phyloP scores from a whole-genome alignment of 2,888 invertebrate species.

The Epistrophella euchroma region DNA sequence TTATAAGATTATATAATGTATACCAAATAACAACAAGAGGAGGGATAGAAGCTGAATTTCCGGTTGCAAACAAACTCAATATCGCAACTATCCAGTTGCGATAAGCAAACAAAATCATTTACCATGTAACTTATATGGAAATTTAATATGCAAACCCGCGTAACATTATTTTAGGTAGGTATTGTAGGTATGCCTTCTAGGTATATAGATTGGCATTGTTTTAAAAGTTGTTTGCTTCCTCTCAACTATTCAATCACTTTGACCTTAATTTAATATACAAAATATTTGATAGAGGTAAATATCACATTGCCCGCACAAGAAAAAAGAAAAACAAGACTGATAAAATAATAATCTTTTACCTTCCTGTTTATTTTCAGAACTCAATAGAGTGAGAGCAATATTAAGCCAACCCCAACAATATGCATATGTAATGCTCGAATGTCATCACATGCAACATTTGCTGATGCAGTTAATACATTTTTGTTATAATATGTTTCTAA shows the following conservation, averaged over 20 bases:
- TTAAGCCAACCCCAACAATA: not conserved
- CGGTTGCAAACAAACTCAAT: no score
- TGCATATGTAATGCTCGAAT: not conserved
- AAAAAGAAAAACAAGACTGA: not conserved
- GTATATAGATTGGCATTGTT: not conserved
- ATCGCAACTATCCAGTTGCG: no score
- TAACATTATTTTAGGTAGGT: not conserved
- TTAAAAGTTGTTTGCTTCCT: not conserved
- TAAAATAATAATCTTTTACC: conserved; percentile 25
- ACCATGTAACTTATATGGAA: not conserved
- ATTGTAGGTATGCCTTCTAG: no score
- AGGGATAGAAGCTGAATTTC: no score
- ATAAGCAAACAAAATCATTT: no score
- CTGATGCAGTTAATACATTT: not conserved
- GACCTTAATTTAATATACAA: conserved; percentile 16
- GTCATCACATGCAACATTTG: not conserved
- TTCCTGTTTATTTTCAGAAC: conserved; percentile 20
- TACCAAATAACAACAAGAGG: no score
- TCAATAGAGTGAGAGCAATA: not conserved
- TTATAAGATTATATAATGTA: no score
- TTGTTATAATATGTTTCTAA: not conserved
- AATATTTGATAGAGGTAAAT: not conserved
- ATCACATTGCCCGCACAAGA: not conserved
- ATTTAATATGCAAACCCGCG: not conserved
- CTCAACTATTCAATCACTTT: not conserved